Evolutionary conservation across 1,140 invertebrate genomes (phyloP).

Genomic region (Cryptotermes secundus): DNA sequence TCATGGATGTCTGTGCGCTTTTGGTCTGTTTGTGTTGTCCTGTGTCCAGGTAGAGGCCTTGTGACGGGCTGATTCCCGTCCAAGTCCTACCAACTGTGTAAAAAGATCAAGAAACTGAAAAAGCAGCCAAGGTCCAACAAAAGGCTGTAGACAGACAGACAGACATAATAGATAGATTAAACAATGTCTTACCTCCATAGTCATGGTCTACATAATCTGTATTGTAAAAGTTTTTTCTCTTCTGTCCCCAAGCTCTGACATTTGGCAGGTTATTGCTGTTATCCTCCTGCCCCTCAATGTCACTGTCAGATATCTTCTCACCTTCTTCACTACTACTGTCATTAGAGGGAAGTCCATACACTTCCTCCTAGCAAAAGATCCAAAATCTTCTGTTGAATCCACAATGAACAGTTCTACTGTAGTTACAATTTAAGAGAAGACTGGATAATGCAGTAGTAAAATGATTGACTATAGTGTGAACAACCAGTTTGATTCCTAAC

Average conservation of each 20-base stretch:
- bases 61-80: too few species aligned
- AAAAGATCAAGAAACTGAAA: too few species aligned
- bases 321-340: conserved; percentile 44
- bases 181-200: conserved; percentile 59
- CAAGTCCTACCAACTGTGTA: too few species aligned
- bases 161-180: background rate
- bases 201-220: conserved; percentile 88
- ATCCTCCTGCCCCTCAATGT: conserved; percentile 56
- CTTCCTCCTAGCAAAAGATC: conserved; percentile 52
- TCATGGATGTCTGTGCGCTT: too few species aligned
- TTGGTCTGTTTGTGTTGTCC: too few species aligned
- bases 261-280: conserved; percentile 67
- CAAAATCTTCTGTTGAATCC: background rate
- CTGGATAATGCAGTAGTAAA: too few species aligned
- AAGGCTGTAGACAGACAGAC: too few species aligned
- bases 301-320: conserved; percentile 46
- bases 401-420: background rate
- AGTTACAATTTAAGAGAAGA: too few species aligned
- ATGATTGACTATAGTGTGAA: too few species aligned
- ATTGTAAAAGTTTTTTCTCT: conserved; percentile 74
- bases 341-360: conserved; percentile 54
- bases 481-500: too few species aligned
- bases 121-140: too few species aligned
- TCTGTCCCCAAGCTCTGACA: conserved; percentile 82
- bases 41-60: too few species aligned